A percentile compares a stretch with the other conserved stretches of the same genome.
Conservation (phyloP, 1,140 invertebrate species). For the Asbolus verrucosus region DNA sequence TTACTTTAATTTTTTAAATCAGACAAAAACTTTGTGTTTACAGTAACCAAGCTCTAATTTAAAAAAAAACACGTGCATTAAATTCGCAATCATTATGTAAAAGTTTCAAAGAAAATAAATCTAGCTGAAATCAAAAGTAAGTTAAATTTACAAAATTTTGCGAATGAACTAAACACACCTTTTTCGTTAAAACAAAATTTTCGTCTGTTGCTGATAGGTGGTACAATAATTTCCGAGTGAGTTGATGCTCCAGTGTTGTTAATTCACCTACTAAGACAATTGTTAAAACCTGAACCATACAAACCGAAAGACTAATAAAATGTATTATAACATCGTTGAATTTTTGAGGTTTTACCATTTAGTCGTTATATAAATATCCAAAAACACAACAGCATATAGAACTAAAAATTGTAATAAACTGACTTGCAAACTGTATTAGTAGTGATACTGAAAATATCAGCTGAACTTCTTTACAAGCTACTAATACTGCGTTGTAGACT, state of each 20-base stretch:
- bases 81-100: constrained; percentile 42
- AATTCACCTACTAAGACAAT: background rate
- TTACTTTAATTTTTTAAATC: too few species aligned
- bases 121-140: constrained; percentile 21
- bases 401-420: constrained; percentile 6
- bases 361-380: background rate
- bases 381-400: background rate
- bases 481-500: background rate
- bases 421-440: constrained; percentile 8
- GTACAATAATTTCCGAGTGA: background rate
- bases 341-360: background rate
- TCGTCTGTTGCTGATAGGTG: background rate
- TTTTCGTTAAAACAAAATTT: background rate
- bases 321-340: constrained; percentile 1
- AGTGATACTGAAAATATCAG: background rate
- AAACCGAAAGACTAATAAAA: background rate
- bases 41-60: constrained; percentile 34
- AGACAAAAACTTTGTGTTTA: constrained; percentile 44
- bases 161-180: background rate
- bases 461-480: background rate
- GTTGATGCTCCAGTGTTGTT: background rate
- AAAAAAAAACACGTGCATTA: constrained; percentile 44
- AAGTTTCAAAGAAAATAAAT: constrained; percentile 41
- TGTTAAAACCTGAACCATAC: background rate
- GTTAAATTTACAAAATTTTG: too few species aligned